phyloP scores from a whole-genome alignment of 2,113 vertebrate genomes.

The Poeciliopsis occidentalis region DNA sequence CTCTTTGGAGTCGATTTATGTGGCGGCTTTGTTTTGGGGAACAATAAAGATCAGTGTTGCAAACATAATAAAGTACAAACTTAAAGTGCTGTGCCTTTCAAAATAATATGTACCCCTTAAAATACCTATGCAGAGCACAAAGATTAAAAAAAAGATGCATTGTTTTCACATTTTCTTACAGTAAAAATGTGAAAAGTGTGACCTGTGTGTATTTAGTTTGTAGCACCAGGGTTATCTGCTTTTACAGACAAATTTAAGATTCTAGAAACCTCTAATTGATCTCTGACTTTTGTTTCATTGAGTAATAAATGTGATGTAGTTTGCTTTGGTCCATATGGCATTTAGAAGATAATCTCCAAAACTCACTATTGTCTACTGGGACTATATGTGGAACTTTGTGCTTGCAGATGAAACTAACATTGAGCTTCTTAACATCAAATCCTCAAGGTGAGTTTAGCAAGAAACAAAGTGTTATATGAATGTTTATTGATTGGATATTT shows the following conservation, averaged over 20 bases:
- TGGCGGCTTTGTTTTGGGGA: background rate
- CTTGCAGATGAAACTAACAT: no score
- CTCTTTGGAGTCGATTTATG: slow-evolving; percentile 11
- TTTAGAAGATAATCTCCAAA: no score
- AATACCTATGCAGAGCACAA: background rate
- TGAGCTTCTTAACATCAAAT: no score
- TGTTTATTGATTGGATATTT: no score
- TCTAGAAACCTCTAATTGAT: no score
- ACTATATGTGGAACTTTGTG: no score
- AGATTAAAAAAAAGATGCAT: background rate
- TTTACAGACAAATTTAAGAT: background rate
- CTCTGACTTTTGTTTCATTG: no score
- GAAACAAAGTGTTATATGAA: no score
- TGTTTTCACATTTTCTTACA: background rate
- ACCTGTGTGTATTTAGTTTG: background rate
- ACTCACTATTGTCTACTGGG: no score
- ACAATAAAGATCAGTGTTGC: background rate
- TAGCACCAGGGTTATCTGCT: background rate
- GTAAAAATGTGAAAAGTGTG: background rate
- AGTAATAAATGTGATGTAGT: no score
- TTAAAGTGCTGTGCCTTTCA: background rate
- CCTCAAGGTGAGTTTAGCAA: no score
- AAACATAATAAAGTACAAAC: background rate
- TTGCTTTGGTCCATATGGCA: no score
- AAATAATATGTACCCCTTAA: background rate